Base-by-base conservation (phyloP, 2,113 vertebrate genomes). In the Grammomys dolichurus region DNA sequence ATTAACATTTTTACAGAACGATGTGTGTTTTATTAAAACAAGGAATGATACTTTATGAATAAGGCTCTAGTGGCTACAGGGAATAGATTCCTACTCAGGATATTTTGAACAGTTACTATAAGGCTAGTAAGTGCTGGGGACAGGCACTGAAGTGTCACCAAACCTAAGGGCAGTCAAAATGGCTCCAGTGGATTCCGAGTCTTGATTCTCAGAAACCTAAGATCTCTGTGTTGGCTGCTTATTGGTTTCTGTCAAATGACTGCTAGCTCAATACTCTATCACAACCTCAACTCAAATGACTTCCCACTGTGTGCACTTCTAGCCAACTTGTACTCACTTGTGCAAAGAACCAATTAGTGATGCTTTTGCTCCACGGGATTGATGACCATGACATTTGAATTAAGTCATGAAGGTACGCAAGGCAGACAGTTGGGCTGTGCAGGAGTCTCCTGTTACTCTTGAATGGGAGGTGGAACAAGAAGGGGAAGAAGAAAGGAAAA, bases 11-110 rank as follows among this genome's bases (percentile, higher is more conserved):
- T 89, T 36, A 76, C 11, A 88, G 40, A 87, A 80, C 91, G 54
- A 81, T 87, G 19, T 96, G 24, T 94, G 22, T 94, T 96, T 91
- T 96, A 63, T 91, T 77, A 95, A 93, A 95, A 88, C 28, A 69
- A 46, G 26, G 13, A 85, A 26, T 8, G 93, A 7, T 81, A 26
- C 54, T 87, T 81, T 89, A 22, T 89, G 77, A 75, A 81, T 87
- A 94, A 96, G 54, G 22, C 24, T 89, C 0, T 93, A 73, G 91
- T 63, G 72, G 72, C 58, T 95, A 1, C 48, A 90, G 60, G 19
- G 43, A 75, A 78, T 60, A 91, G 73, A 96, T 94, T 78, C 20
- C 48, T 69, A 93, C 17, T 70, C 48, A 81, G 46, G 16, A 43
- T 81, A 87, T 72, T n/a, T 84, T 91, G 46, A 84, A 65, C 89